Conservation (phyloP, 2,888 invertebrate genomes). For the Venusia cambrica region DNA sequence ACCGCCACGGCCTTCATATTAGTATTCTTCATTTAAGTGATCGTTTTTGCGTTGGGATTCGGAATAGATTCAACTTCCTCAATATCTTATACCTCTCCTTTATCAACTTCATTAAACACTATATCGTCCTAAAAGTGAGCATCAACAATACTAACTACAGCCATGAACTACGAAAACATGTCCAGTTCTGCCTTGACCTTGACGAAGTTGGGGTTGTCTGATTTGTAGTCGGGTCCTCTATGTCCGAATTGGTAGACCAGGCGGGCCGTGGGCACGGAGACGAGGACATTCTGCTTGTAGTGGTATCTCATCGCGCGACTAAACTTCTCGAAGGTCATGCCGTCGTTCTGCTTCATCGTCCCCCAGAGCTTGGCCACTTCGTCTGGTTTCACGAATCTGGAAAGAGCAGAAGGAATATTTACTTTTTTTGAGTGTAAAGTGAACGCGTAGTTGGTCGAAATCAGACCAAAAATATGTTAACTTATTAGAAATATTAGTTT, state of each 20-base stretch:
- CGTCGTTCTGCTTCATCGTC: conserved; percentile 89
- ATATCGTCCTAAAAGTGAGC: conserved; percentile 34
- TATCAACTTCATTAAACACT: conserved; percentile 33
- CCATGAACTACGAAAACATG: conserved; percentile 57
- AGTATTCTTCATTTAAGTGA: too few species aligned
- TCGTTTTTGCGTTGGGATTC: too few species aligned
- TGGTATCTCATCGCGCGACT: conserved; percentile 95
- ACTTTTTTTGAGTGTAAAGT: too few species aligned
- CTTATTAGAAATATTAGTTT: too few species aligned
- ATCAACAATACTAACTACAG: conserved; percentile 31
- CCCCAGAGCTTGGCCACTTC: conserved; percentile 94
- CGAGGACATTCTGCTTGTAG: conserved; percentile 87
- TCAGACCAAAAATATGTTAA: too few species aligned
- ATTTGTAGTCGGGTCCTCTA: conserved; percentile 89
- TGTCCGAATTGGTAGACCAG: conserved; percentile 91
- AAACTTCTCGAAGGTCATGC: conserved; percentile 96
- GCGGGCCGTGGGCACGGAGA: conserved; percentile 87
- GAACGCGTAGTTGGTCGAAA: too few species aligned
- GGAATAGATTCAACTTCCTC: too few species aligned
- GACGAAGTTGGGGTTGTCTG: conserved; percentile 80
- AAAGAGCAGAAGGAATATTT: conserved; percentile 40
- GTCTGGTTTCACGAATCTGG: conserved; percentile 91
- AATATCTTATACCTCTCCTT: too few species aligned
- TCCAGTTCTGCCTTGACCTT: conserved; percentile 66
- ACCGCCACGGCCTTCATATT: too few species aligned